Conservation (phyloP, 2,113 vertebrate genomes). For the Cervus canadensis region DNA sequence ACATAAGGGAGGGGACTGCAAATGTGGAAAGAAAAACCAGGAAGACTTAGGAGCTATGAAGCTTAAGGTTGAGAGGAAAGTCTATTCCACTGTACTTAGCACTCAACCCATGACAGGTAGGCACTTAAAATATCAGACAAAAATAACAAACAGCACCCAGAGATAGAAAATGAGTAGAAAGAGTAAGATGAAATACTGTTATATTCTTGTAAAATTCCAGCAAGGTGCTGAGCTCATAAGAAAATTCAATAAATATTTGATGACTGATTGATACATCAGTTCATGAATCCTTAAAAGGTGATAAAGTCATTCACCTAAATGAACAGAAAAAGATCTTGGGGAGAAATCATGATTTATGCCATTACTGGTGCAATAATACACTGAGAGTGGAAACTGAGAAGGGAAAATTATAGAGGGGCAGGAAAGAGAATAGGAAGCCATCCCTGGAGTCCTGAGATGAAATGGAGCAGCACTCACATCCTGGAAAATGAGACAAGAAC, state of each 20-base stretch:
- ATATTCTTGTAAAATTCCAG: background rate
- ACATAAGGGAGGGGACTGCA: background rate
- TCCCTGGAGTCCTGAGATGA: background rate
- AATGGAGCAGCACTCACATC: background rate
- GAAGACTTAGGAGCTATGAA: background rate
- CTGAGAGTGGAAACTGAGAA: fast-evolving
- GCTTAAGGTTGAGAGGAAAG: background rate
- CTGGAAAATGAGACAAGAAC: background rate
- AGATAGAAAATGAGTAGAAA: background rate
- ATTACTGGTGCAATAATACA: background rate
- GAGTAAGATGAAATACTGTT: background rate
- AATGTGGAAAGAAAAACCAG: background rate
- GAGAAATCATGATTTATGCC: background rate
- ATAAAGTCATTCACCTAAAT: background rate
- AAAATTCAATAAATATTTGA: constrained; percentile 35
- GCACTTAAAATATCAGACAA: background rate
- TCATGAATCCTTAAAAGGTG: background rate
- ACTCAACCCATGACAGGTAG: background rate
- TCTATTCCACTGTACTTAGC: background rate
- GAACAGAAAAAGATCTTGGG: background rate
- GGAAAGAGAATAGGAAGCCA: background rate
- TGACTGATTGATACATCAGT: background rate
- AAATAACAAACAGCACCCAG: background rate
- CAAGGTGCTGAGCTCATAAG: background rate
- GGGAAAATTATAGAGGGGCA: background rate